These are phyloP conservation scores for Percopsis transmontana DNA, from an alignment of 2,113 vertebrate genomes.

Conservation along the genomic window DNA sequence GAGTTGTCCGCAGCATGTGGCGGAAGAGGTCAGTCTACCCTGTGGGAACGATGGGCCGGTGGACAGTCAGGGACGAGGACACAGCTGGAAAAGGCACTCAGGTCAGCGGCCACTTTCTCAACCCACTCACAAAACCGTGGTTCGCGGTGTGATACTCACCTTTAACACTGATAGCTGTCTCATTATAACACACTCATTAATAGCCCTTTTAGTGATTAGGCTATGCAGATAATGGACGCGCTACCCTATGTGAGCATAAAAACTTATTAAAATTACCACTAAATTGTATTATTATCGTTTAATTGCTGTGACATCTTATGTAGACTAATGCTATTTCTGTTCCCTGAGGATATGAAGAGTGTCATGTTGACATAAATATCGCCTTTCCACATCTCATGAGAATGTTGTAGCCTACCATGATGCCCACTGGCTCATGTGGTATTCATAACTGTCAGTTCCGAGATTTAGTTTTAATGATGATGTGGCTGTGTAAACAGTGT, in stretches of 20 bases:
- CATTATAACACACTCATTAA: constrained; percentile 35
- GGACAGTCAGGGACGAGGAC: constrained; percentile 76
- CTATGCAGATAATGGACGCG: not conserved
- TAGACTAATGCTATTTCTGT: not conserved
- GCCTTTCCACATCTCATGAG: constrained; percentile 1
- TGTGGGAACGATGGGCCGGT: constrained; percentile 76
- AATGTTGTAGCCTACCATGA: constrained; percentile 17
- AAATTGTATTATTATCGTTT: constrained; percentile 5
- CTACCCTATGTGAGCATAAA: constrained; percentile 22
- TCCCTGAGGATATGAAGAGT: not conserved
- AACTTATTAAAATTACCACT: constrained; percentile 13
- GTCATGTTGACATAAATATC: constrained; percentile 11
- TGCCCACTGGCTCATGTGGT: constrained; percentile 16
- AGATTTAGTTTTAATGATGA: constrained; percentile 42
- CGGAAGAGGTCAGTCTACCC: constrained; percentile 84
- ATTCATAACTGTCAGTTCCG: constrained; percentile 6
- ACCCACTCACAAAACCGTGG: constrained; percentile 16
- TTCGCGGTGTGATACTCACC: constrained; percentile 36
- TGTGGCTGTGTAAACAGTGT: constrained; percentile 24
- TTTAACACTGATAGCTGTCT: constrained; percentile 23
- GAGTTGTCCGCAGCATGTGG: constrained; percentile 69
- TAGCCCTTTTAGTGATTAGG: not conserved
- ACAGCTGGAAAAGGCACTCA: constrained; percentile 52
- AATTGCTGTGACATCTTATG: constrained; percentile 1
- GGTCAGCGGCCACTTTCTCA: constrained; percentile 49